Evolutionary conservation across 2,113 vertebrate species (phyloP), one percentile per base, ranked within the genome.

Genomic region (Tautogolabrus adspersus): DNA sequence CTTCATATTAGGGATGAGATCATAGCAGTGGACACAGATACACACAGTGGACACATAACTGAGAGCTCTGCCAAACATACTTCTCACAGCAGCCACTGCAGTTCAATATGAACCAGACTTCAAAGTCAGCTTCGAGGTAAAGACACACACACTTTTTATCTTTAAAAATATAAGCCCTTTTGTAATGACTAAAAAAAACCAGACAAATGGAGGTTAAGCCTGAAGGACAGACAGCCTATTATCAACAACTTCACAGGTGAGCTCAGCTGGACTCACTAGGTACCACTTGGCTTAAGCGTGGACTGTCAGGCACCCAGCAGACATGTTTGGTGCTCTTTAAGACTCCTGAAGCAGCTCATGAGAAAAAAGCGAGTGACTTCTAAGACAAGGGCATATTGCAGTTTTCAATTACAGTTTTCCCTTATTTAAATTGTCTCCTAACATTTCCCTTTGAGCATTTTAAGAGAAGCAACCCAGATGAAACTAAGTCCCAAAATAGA

Each of bases 1-100:
- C 84, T 84, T 88, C 86, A 84, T 56, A 78, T 91, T 84, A 82
- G 78, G 67, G 65, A 88, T 91, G 87, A 89, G 81, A 42, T 88
- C 84, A 89, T 70, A 22, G 49, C 56, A 18, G 69, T 15, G 55
- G 58, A 49, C 64, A 38, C 69, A 9, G 47, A 79, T 9, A 66
- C 10, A 51, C 69, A 51, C 70, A 66, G 60, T n/a, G 71, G 81
- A 79, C 52, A 46, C 61, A 58, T 66, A 52, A n/a, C 49, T 52
- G 49, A 46, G 30, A 18, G 57, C 67, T 23, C n/a, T 59, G 57
- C 65, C 69, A 40, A 60, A 46, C 54, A 67, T 66, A 81, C 38
- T 44, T 76, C 30, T 75, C 72, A 63, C 58, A 64, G 42, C 23
- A 16, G 63, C 23, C 58, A 26, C 72, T 72, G 61, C 21, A n/a